Evolutionary conservation across 2,113 vertebrate species (phyloP).

Genomic region (Clarias gariepinus): DNA sequence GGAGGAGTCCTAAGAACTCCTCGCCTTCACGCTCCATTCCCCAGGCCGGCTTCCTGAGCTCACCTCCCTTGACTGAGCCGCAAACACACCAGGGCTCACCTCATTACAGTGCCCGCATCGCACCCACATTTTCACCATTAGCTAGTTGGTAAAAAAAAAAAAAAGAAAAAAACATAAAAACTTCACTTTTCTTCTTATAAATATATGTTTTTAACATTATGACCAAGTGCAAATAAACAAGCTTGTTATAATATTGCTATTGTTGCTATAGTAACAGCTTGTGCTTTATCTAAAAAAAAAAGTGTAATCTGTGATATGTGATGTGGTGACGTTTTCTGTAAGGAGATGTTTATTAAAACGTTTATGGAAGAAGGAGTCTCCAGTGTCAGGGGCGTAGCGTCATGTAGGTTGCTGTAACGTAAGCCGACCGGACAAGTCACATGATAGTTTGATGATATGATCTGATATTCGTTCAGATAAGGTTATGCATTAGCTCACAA

Average conservation of each 20-base stretch:
- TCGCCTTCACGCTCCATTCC: slow-evolving; percentile 62
- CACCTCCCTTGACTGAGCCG: slow-evolving; percentile 72
- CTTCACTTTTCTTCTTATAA: neutral
- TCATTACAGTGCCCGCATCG: slow-evolving; percentile 49
- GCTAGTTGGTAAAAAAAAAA: neutral
- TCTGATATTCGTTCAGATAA: neutral
- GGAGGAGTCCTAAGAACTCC: slow-evolving; percentile 77
- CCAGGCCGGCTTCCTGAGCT: slow-evolving; percentile 54
- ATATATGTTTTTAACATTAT: neutral
- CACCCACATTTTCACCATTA: slow-evolving; percentile 24
- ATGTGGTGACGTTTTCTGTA: neutral
- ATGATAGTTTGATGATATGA: neutral
- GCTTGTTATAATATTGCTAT: neutral
- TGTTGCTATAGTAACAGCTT: neutral
- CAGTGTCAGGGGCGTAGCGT: neutral
- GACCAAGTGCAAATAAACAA: neutral
- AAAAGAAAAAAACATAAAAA: neutral
- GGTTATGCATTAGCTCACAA: neutral
- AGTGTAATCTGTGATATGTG: neutral
- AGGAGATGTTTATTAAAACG: neutral
- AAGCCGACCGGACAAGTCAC: neutral
- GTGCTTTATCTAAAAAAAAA: too few relatives aligned
- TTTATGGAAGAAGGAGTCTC: slow-evolving; percentile 9
- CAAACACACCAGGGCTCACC: slow-evolving; percentile 57
- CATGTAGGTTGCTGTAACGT: neutral